A percentile compares a stretch with the other conserved stretches of the same genome.
These are phyloP conservation scores for Trichechus manatus DNA, from an alignment of 2,113 vertebrate species.

Conservation along the genomic window DNA sequence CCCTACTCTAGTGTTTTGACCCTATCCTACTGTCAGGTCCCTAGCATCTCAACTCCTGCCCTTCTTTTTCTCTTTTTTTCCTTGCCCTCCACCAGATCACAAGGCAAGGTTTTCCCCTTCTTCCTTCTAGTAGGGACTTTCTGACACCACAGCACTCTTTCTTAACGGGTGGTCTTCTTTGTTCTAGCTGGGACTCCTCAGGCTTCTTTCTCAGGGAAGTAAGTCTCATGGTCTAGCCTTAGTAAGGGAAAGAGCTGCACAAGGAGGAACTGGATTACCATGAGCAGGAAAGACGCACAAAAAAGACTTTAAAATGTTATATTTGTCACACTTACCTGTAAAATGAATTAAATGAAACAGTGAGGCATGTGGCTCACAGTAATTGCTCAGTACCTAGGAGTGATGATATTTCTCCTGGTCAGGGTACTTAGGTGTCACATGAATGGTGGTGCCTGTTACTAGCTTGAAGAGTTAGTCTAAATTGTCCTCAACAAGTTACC, in stretches of 20 bases:
- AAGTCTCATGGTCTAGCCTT: background rate
- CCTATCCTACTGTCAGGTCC: background rate
- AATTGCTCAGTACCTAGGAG: background rate
- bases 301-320: background rate
- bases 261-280: background rate
- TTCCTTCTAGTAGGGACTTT: conserved; percentile 26
- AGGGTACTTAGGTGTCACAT: no score
- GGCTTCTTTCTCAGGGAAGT: background rate
- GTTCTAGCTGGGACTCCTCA: background rate
- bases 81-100: background rate
- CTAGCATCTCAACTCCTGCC: background rate
- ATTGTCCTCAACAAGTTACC: background rate
- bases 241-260: background rate
- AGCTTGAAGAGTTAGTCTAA: background rate
- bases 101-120: background rate
- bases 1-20: background rate
- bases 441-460: background rate
- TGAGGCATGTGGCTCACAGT: background rate
- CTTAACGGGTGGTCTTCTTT: background rate
- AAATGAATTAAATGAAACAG: background rate
- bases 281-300: background rate
- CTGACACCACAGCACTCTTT: background rate
- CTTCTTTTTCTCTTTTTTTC: background rate
- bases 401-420: background rate
- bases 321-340: background rate